Evolutionary conservation across 2,113 vertebrate genomes (phyloP).

Genomic region (Nestor notabilis): DNA sequence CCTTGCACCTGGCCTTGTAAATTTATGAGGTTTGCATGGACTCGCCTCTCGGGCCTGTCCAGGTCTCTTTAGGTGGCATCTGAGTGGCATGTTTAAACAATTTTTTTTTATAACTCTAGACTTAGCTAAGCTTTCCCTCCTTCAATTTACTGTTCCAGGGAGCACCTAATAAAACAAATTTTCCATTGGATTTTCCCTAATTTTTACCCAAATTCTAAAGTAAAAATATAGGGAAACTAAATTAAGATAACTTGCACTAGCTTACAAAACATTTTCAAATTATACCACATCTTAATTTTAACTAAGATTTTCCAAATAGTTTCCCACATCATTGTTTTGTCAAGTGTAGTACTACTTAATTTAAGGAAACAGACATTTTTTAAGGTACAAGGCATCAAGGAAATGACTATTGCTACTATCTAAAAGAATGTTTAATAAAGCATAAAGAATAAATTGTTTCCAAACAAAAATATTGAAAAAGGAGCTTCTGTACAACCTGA

Average conservation of each 20-base stretch:
- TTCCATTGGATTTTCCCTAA: background rate
- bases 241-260: background rate
- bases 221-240: background rate
- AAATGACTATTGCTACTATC: background rate
- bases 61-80: background rate
- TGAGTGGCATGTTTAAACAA: background rate
- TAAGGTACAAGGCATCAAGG: background rate
- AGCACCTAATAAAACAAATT: background rate
- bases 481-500: background rate
- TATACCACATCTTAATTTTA: background rate
- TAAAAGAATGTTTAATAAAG: background rate
- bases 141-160: background rate
- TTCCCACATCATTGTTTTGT: background rate
- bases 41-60: background rate
- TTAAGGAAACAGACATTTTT: background rate
- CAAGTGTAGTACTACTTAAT: background rate
- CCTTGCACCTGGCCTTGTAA: background rate
- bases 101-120: background rate
- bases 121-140: background rate
- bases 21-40: background rate
- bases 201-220: background rate
- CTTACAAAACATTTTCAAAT: background rate
- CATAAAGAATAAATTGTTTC: background rate
- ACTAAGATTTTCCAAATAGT: background rate
- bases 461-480: background rate